phyloP scores from a whole-genome alignment of 1,140 invertebrate species.

The Megalopta genalis region DNA sequence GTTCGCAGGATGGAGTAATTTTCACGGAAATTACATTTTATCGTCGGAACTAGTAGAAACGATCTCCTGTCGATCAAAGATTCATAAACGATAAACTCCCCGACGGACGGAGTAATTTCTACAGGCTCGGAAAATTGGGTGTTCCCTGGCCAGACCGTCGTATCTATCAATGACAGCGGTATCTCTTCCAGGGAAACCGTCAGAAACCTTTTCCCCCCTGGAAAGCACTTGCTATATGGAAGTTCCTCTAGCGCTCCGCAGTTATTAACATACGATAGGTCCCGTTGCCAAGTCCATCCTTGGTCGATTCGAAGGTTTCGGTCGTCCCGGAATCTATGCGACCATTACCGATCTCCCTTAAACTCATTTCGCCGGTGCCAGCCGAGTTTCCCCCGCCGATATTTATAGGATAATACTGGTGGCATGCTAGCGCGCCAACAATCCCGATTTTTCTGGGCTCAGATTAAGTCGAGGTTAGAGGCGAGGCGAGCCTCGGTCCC shows the following conservation, averaged over 20 bases:
- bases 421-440: background rate
- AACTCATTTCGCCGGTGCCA: constrained; percentile 42
- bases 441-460: background rate
- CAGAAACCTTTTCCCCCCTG: background rate
- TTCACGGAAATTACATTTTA: too few species aligned
- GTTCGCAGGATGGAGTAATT: too few species aligned
- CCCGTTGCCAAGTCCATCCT: constrained; percentile 40
- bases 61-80: too few species aligned
- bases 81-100: too few species aligned
- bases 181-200: background rate
- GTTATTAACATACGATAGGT: constrained; percentile 44
- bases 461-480: too few species aligned
- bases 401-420: constrained; percentile 33
- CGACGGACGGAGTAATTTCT: too few species aligned
- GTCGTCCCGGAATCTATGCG: constrained; percentile 29
- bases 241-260: constrained; percentile 17
- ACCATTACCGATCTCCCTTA: constrained; percentile 47
- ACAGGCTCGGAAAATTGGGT: too few species aligned
- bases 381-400: constrained; percentile 3
- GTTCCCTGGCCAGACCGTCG: too few species aligned
- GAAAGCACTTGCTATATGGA: constrained; percentile 26
- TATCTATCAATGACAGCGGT: background rate
- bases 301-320: constrained; percentile 18
- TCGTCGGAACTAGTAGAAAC: too few species aligned
- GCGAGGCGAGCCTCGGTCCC: background rate